Evolutionary conservation across 2,888 invertebrate species (phyloP), one percentile per base, ranked within the genome.

Genomic region (Venustoraphidia nigricollis): DNA sequence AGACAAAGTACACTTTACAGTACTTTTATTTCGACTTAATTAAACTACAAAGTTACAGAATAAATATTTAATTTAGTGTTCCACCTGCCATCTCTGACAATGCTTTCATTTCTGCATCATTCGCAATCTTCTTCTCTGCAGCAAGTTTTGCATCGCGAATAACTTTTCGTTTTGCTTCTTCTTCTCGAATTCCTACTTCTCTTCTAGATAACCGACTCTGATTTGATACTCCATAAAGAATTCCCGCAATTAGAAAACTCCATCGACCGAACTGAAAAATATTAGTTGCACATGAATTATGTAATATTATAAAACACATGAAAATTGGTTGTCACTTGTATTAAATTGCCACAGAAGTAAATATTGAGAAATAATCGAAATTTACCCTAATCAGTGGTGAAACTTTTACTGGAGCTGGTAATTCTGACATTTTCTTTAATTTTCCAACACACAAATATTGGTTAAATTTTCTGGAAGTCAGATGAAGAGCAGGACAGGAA

Each of bases 371-470:
- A 48, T 46, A 34, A 46, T 47, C 39, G 44, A 17, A 54, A 57
- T 58, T 70, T 74, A 83, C 85, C 75, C 81, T 83, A 62, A 89
- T 89, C 49, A 87, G 67, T 46, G 89, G 88, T 45, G 88, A 86
- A 55, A 89, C 86, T 61, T 80, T 75, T 53, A 87, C 78, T 57
- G 89, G 85, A 59, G 83, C 72, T 64, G 75, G 75, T 57, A 71
- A 58, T 56, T 61, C 63, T 40, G 66, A 57, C 64, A 64, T 65
- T 55, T 50, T 51, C 27, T 27, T 27, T 27, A 27, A 27, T 27
- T 27, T 27, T 6, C 27, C 27, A 27, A 27, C 27, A 27, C 27
- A 27, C 5, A 27, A 27, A 27, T 27, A 17, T 27, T 27, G 27
- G 27, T 27, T 27, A 27, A 27, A 27, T 27, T 6, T 27, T 27